A percentile compares a stretch with the other conserved stretches of the same genome.
Conservation (phyloP, 1,140 invertebrate species). For the Parapsyche elsis region DNA sequence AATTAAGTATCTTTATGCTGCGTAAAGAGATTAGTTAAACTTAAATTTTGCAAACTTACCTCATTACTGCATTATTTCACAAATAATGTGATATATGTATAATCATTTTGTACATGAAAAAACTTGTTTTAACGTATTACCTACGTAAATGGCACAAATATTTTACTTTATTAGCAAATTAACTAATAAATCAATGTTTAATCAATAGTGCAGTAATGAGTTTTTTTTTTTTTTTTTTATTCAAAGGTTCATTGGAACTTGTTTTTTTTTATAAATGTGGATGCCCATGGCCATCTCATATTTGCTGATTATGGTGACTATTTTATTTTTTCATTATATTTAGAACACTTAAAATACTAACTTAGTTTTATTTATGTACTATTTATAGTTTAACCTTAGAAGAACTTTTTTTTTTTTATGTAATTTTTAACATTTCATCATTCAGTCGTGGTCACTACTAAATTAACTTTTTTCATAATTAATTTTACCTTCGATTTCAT, state of each 20-base stretch:
- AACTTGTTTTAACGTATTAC: too few species aligned
- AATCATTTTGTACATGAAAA: background rate
- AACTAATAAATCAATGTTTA: too few species aligned
- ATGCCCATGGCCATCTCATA: slow-evolving; percentile 24
- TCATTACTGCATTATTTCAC: too few species aligned
- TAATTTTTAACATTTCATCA: background rate
- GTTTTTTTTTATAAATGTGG: background rate
- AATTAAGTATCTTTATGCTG: background rate
- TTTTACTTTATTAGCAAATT: too few species aligned
- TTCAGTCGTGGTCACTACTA: too few species aligned
- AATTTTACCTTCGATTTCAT: background rate
- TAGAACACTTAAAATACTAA: slow-evolving; percentile 24
- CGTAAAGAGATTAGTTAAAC: too few species aligned
- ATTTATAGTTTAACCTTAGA: background rate
- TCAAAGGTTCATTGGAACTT: background rate
- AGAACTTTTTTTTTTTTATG: background rate
- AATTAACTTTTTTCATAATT: too few species aligned
- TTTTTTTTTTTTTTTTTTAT: background rate
- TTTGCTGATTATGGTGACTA: slow-evolving; percentile 50
- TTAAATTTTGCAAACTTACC: too few species aligned
- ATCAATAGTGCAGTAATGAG: background rate
- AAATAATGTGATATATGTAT: too few species aligned
- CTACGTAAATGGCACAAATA: too few species aligned
- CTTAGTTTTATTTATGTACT: slow-evolving; percentile 31
- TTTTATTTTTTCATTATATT: slow-evolving; percentile 35